A percentile compares a stretch with the other conserved stretches of the same genome.
phyloP scores from a whole-genome alignment of 1,140 invertebrate genomes.

The Rhizoglyphus robini region DNA sequence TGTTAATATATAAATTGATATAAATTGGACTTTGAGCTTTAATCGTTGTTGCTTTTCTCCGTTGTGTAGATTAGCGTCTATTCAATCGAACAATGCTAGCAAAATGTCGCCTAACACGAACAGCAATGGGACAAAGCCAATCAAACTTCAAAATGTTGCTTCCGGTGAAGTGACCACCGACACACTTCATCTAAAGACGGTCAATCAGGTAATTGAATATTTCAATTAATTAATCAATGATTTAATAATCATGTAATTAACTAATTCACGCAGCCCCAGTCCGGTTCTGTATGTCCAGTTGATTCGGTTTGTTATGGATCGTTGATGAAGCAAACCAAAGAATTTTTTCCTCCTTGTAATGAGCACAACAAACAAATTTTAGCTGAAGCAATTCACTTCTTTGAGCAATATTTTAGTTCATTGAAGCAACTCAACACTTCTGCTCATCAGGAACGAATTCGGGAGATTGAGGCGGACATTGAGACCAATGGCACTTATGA shows the following conservation, averaged over 20 bases:
- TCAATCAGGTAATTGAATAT: constrained; percentile 43
- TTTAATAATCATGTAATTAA: too few relatives aligned
- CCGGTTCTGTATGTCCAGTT: too few relatives aligned
- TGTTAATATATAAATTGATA: too few relatives aligned
- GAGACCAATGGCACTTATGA: constrained; percentile 53
- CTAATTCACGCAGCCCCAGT: constrained; percentile 48
- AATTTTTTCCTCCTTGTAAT: constrained; percentile 30
- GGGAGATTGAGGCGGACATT: constrained; percentile 54
- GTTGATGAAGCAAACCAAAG: constrained; percentile 46
- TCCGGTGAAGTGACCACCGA: constrained; percentile 47
- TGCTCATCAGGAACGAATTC: constrained; percentile 34
- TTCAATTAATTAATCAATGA: too few relatives aligned
- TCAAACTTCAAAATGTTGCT: constrained; percentile 41
- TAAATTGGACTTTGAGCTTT: too few relatives aligned
- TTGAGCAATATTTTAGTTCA: constrained; percentile 73
- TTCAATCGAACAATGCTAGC: too few relatives aligned
- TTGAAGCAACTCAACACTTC: constrained; percentile 49
- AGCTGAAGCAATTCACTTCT: constrained; percentile 63
- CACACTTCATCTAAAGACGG: constrained; percentile 42
- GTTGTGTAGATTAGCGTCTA: too few relatives aligned
- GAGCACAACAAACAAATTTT: constrained; percentile 40
- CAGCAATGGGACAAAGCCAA: constrained; percentile 5
- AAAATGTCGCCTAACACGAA: too few relatives aligned
- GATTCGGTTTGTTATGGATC: constrained; percentile 55
- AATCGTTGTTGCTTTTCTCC: too few relatives aligned